A percentile compares a stretch with the other conserved stretches of the same genome.
Evolutionary conservation across 2,888 invertebrate species (phyloP).

Genomic region (Apamea monoglypha): DNA sequence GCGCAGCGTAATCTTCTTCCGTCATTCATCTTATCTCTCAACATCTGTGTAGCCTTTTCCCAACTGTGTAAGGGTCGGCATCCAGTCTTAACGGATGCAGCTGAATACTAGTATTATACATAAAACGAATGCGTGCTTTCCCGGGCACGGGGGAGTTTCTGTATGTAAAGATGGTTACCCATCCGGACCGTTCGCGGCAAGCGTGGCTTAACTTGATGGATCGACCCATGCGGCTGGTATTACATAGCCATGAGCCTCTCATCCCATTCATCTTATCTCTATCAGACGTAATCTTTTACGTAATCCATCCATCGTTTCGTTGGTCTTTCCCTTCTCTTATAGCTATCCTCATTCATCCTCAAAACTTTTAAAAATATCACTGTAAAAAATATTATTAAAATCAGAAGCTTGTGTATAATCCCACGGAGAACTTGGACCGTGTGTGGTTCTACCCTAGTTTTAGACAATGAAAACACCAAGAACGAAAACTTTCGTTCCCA

Average conservation of each 20-base stretch:
- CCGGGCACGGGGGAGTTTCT: not conserved
- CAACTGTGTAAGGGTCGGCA: not conserved
- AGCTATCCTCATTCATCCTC: not conserved
- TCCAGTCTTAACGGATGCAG: no score
- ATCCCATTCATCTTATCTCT: not conserved
- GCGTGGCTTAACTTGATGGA: not conserved
- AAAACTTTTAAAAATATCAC: not conserved
- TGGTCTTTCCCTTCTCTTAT: not conserved
- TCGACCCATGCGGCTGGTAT: not conserved
- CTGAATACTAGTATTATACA: no score
- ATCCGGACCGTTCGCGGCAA: no score
- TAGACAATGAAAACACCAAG: slow-evolving; percentile 25
- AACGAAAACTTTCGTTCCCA: slow-evolving; percentile 21
- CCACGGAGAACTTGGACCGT: not conserved
- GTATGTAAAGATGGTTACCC: not conserved
- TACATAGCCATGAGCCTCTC: not conserved
- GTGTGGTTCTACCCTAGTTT: slow-evolving; percentile 18
- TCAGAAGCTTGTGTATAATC: not conserved
- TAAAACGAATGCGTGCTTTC: no score
- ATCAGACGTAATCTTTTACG: not conserved
- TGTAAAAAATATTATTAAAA: slow-evolving; percentile 16
- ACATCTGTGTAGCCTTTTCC: not conserved
- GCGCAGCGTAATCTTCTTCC: not conserved
- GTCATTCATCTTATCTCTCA: not conserved
- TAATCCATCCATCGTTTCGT: not conserved